phyloP scores from a whole-genome alignment of 2,888 invertebrate species.

The Perithous albicinctus region DNA sequence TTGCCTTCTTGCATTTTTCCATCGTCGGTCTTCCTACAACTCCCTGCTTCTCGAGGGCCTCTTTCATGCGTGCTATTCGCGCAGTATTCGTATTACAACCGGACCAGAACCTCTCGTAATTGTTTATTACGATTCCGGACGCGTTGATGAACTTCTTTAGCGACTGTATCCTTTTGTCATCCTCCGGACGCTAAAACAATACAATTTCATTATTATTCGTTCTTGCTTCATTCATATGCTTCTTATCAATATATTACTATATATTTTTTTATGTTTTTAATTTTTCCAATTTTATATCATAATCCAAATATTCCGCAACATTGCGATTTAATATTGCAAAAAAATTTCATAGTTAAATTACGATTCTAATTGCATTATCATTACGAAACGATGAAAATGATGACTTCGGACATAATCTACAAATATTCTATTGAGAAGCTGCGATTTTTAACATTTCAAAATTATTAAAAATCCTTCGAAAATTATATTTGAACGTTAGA shows the following conservation, averaged over 20 bases:
- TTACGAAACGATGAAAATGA: too few relatives aligned
- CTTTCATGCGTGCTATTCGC: slow-evolving; percentile 72
- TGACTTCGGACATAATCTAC: too few relatives aligned
- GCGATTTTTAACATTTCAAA: too few relatives aligned
- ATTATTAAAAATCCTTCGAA: too few relatives aligned
- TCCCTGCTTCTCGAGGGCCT: slow-evolving; percentile 78
- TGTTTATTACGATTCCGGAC: slow-evolving; percentile 77
- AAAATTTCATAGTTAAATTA: too few relatives aligned
- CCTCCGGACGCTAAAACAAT: slow-evolving; percentile 69
- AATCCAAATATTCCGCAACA: too few relatives aligned
- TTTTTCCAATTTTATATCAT: background rate
- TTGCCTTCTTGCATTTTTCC: slow-evolving; percentile 79
- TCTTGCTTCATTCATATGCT: background rate
- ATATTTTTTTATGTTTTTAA: background rate
- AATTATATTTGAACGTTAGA: too few relatives aligned
- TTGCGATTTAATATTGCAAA: too few relatives aligned
- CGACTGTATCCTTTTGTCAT: slow-evolving; percentile 72
- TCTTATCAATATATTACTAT: background rate
- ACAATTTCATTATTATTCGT: background rate
- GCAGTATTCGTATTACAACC: slow-evolving; percentile 76
- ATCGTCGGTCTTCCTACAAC: slow-evolving; percentile 77
- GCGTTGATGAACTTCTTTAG: slow-evolving; percentile 77
- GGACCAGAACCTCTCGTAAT: slow-evolving; percentile 77
- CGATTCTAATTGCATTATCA: too few relatives aligned
- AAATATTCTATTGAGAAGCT: too few relatives aligned